A percentile compares a stretch with the other conserved stretches of the same genome.
Evolutionary conservation across 2,797 vertebrate species (phyloP).

Genomic region (Trichosurus vulpecula): DNA sequence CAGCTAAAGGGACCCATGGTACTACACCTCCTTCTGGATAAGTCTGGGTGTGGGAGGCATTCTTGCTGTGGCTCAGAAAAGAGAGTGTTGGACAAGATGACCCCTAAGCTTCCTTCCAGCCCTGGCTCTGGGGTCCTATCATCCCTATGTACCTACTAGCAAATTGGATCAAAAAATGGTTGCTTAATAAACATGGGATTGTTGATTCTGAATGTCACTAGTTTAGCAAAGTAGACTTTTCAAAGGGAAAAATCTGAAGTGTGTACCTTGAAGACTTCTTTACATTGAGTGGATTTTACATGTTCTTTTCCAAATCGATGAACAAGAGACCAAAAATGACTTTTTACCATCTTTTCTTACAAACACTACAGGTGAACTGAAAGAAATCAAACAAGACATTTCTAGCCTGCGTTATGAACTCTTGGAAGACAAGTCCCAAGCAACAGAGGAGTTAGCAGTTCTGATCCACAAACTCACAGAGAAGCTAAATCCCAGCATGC

Average conservation of each 20-base stretch:
- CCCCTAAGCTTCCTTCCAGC: neutral
- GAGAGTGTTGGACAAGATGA: neutral
- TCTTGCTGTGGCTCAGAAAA: too few species aligned
- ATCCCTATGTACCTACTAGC: neutral
- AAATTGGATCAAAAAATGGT: neutral
- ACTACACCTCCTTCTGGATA: neutral
- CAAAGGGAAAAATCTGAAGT: slow-evolving; percentile 28
- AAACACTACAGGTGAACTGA: slow-evolving; percentile 88
- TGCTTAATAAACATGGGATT: neutral
- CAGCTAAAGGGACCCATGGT: neutral
- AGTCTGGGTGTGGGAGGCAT: neutral
- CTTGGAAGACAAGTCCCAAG: slow-evolving; percentile 92
- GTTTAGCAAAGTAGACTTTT: slow-evolving; percentile 47
- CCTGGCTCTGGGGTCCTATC: neutral
- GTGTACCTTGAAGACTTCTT: neutral
- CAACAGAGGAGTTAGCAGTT: slow-evolving; percentile 89
- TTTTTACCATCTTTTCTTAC: slow-evolving; percentile 56
- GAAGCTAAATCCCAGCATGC: slow-evolving; percentile 86
- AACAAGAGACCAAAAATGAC: slow-evolving; percentile 23
- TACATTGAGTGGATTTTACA: slow-evolving; percentile 10
- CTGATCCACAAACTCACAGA: slow-evolving; percentile 92
- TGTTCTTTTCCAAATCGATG: slow-evolving; percentile 54
- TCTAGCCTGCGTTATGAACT: slow-evolving; percentile 93
- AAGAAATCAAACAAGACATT: slow-evolving; percentile 95
- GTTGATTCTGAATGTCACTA: neutral